phyloP scores from a whole-genome alignment of 1,140 invertebrate species.

The Penaeus japonicus region DNA sequence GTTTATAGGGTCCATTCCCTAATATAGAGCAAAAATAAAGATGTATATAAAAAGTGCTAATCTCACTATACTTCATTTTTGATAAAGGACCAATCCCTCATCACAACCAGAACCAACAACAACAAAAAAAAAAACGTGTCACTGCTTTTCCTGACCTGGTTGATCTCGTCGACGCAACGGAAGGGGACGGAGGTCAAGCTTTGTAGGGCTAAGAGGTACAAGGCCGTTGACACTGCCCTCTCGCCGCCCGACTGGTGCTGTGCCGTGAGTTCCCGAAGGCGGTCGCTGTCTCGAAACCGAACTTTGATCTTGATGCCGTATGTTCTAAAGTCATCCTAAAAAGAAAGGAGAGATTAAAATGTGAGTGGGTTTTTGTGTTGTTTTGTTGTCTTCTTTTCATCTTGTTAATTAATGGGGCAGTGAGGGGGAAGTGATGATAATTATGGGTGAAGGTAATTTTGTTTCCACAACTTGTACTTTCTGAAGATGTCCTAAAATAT shows the following conservation, averaged over 20 bases:
- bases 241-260: constrained; percentile 94
- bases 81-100: not conserved
- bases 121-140: not conserved
- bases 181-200: constrained; percentile 86
- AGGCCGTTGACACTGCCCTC: constrained; percentile 87
- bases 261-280: constrained; percentile 79
- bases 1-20: constrained; percentile 93
- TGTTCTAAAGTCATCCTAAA: constrained; percentile 76
- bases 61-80: no score
- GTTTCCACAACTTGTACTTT: no score
- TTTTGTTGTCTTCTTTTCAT: no score
- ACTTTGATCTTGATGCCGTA: constrained; percentile 90
- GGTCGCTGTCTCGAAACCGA: constrained; percentile 81
- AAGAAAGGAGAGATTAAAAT: no score
- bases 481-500: no score
- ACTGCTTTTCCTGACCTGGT: constrained; percentile 73
- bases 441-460: no score
- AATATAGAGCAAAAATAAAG: not conserved
- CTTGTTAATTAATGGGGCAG: no score
- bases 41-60: no score
- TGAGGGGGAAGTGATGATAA: no score
- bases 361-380: no score
- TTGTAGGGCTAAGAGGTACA: constrained; percentile 91
- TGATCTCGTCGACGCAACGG: constrained; percentile 96
- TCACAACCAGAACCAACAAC: not conserved